phyloP scores from a whole-genome alignment of 2,888 invertebrate species.

The Cabera pusaria region DNA sequence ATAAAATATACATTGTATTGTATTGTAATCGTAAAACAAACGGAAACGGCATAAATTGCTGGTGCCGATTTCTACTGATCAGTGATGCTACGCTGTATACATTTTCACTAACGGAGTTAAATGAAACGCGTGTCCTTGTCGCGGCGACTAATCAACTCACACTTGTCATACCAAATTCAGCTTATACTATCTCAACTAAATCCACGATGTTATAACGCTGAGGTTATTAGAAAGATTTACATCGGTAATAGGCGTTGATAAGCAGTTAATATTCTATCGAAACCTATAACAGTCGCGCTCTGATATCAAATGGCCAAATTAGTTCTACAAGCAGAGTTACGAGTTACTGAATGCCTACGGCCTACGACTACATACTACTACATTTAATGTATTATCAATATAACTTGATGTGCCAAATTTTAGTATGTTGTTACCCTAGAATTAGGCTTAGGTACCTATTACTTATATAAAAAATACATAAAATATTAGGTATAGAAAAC shows the following conservation, averaged over 20 bases:
- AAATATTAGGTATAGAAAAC: too few species aligned
- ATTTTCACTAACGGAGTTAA: constrained; percentile 64
- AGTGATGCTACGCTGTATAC: constrained; percentile 55
- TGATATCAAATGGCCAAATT: constrained; percentile 22
- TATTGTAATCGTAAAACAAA: constrained; percentile 38
- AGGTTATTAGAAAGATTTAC: constrained; percentile 2
- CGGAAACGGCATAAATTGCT: constrained; percentile 57
- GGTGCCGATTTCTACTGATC: constrained; percentile 75
- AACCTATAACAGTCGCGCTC: constrained; percentile 14
- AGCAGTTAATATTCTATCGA: constrained; percentile 22
- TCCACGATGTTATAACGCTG: too few species aligned
- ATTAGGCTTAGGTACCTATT: too few species aligned
- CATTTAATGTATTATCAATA: too few species aligned
- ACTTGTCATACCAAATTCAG: constrained; percentile 4
- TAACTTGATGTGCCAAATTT: too few species aligned
- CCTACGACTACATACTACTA: too few species aligned
- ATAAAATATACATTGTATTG: constrained; percentile 45
- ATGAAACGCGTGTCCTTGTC: constrained; percentile 32
- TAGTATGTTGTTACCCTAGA: too few species aligned
- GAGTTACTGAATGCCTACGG: neutral
- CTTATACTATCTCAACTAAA: too few species aligned
- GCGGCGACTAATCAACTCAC: constrained; percentile 23
- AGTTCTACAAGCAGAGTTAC: constrained; percentile 6
- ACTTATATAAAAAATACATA: too few species aligned
- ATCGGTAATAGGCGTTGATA: constrained; percentile 4